Conservation (phyloP, 2,797 vertebrate species). For the Myotis pilosus region DNA sequence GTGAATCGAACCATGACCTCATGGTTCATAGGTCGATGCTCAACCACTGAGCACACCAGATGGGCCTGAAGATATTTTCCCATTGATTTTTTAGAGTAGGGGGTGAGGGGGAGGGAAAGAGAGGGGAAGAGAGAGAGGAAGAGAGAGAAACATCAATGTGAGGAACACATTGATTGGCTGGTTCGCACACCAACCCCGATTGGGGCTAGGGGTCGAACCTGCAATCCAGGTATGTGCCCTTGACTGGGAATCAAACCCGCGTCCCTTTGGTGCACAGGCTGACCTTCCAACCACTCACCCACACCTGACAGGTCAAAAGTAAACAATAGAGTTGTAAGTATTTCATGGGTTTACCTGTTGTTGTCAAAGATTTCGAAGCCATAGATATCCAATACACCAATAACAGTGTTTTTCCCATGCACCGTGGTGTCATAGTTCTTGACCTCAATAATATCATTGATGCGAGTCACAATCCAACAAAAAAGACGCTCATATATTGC, state of each 20-base stretch:
- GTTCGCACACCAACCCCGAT: too few species aligned
- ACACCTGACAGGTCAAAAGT: neutral
- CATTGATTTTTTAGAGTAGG: too few species aligned
- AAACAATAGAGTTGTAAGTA: neutral
- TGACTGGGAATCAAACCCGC: too few species aligned
- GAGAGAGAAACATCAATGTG: too few species aligned
- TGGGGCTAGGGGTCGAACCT: too few species aligned
- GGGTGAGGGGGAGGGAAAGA: too few species aligned
- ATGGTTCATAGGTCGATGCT: neutral
- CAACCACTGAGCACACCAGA: neutral
- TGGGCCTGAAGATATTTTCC: too few species aligned
- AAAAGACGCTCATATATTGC: conserved; percentile 98
- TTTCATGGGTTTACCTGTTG: conserved; percentile 92
- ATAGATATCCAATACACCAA: conserved; percentile 98
- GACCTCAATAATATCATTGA: conserved; percentile 96
- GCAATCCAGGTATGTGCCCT: too few species aligned
- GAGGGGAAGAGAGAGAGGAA: too few species aligned
- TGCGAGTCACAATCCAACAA: conserved; percentile 97
- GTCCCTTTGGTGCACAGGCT: too few species aligned
- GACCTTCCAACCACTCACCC: neutral
- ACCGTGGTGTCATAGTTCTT: conserved; percentile 92
- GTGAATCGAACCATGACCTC: neutral
- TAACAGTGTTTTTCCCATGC: conserved; percentile 98
- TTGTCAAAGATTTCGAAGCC: conserved; percentile 99
- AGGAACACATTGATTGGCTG: too few species aligned